Evolutionary conservation across 2,113 vertebrate species (phyloP).

Genomic region (Pelusios castaneus): DNA sequence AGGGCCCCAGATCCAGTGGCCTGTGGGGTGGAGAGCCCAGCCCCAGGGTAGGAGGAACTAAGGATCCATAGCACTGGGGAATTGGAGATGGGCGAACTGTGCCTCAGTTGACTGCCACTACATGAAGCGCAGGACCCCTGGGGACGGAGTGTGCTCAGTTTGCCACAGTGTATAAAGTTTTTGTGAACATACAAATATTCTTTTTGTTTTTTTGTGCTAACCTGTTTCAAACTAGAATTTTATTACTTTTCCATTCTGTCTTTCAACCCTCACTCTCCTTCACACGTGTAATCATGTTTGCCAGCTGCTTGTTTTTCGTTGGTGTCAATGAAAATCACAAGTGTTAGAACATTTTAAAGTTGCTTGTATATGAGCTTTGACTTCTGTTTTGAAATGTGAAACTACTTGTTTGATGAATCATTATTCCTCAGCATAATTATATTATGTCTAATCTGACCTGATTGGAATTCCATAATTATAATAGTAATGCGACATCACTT

Average conservation of each 20-base stretch:
- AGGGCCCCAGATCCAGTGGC: no score
- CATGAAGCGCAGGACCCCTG: no score
- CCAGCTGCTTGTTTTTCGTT: neutral
- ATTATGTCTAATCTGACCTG: neutral
- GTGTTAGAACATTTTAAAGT: neutral
- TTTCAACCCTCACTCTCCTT: neutral
- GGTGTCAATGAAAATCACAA: neutral
- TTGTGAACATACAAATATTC: neutral
- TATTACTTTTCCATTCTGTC: neutral
- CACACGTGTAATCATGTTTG: neutral
- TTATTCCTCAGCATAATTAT: neutral
- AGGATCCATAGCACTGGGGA: no score
- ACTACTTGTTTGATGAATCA: neutral
- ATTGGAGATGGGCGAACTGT: no score
- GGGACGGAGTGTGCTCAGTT: no score
- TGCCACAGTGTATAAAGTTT: neutral
- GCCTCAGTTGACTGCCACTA: no score
- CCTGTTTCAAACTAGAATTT: neutral
- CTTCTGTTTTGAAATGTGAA: neutral
- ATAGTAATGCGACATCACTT: neutral
- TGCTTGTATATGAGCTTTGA: neutral
- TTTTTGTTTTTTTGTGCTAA: neutral
- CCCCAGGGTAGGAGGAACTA: no score
- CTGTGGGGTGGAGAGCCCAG: no score
- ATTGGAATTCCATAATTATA: neutral